Evolutionary conservation across 2,797 vertebrate species (phyloP), one percentile per base, ranked within the genome.

Genomic region (Cossypha niveicapilla): DNA sequence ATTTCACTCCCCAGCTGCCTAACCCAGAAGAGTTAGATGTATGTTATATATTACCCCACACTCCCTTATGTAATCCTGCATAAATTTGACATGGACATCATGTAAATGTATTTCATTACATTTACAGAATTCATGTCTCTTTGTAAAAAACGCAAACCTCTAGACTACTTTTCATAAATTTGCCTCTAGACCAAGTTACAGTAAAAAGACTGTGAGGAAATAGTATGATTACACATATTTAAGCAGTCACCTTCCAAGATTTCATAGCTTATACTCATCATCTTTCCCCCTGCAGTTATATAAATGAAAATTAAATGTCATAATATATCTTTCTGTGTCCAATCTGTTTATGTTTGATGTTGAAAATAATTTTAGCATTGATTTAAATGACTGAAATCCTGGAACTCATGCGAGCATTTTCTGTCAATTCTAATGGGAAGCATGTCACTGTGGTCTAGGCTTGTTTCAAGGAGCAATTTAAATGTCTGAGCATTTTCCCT

Each of bases 381-480:
- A 71, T 87, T 87, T 91, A 93, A 92, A 90, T 68, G 60, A 79
- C 57, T 63, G 84, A 89, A 94, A 80, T 54, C 8, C 61, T 91
- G 92, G 53, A 87, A 74, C 35, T 68, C 32, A 22, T 32, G 35
- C 18, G 42, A 83, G 30, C 24, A 6, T 89, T 91, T 93, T 85
- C 77, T 93, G 45, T 82, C 70, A 53, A 24, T 76, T 88, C 35
- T 68, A 86, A 81, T 90, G 54, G 67, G 74, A 93, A 88, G 61
- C 32, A 92, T 25, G 67, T 30, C 81, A 39, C 44, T 86, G 90
- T 6, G 30, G 86, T 80, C 61, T 71, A 92, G 54, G 72, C 58
- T 87, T 93, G 35, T 71, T 95, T 88, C 65, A 77, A 80, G 86
- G 30, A 87, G 41, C 42, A 93, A 94, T 96, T 94, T 95, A 94